Evolutionary conservation across 2,888 invertebrate genomes (phyloP).

Genomic region (Ceriagrion tenellum): DNA sequence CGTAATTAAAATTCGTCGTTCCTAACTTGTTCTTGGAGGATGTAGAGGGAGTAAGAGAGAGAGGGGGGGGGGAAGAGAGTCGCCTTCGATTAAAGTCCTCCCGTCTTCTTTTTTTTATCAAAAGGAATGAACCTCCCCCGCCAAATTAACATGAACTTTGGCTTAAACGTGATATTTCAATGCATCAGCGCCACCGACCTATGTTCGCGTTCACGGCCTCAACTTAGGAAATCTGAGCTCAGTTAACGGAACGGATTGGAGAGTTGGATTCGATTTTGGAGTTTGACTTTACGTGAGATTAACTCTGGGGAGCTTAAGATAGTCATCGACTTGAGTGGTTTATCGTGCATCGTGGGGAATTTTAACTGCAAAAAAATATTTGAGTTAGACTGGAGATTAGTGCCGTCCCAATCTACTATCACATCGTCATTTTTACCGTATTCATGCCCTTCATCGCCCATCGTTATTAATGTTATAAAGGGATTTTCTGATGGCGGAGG

Average conservation of each 20-base stretch:
- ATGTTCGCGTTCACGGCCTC: not conserved
- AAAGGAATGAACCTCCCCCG: not conserved
- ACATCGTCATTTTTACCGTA: too few relatives aligned
- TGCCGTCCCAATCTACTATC: not conserved
- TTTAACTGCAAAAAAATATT: not conserved
- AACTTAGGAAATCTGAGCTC: not conserved
- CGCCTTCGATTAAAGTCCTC: not conserved
- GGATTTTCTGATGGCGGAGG: too few relatives aligned
- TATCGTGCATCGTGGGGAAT: not conserved
- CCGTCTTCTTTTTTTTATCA: not conserved
- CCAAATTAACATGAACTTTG: not conserved
- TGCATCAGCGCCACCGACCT: not conserved
- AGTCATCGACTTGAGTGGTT: not conserved
- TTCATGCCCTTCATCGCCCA: too few relatives aligned
- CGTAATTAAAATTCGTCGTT: not conserved
- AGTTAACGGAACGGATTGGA: not conserved
- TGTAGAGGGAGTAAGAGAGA: not conserved
- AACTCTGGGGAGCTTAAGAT: not conserved
- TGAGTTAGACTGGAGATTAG: not conserved
- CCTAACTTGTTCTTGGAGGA: not conserved
- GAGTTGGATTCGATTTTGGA: not conserved
- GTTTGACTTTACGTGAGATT: not conserved
- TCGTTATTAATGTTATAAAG: too few relatives aligned
- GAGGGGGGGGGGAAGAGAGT: too few relatives aligned
- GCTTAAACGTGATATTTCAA: not conserved